phyloP scores from a whole-genome alignment of 2,888 invertebrate species.

The Monopis laevigella region DNA sequence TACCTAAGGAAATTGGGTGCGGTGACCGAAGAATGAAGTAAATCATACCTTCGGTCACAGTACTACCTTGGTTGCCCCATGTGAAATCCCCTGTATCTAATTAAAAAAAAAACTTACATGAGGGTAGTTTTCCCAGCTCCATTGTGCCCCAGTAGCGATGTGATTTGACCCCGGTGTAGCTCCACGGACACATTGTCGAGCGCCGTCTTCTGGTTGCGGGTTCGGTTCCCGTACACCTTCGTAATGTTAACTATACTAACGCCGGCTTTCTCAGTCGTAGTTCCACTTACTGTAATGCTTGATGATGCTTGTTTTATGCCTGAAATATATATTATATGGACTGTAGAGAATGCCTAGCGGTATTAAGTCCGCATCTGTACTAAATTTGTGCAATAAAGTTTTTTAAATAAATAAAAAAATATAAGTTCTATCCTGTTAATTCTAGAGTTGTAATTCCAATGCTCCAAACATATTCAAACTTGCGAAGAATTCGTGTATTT shows the following conservation, averaged over 20 bases:
- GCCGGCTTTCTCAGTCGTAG: constrained; percentile 66
- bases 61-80: too few species aligned
- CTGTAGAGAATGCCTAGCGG: too few species aligned
- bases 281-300: constrained; percentile 32
- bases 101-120: constrained; percentile 71
- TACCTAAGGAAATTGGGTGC: too few species aligned
- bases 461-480: too few species aligned
- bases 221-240: constrained; percentile 68
- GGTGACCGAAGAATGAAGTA: too few species aligned
- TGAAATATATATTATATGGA: constrained; percentile 19
- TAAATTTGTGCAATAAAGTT: too few species aligned
- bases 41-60: too few species aligned
- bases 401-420: too few species aligned
- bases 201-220: constrained; percentile 62
- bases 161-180: constrained; percentile 85
- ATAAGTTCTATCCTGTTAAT: too few species aligned
- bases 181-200: constrained; percentile 80
- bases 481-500: too few species aligned
- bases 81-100: background rate
- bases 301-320: constrained; percentile 37
- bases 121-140: constrained; percentile 95
- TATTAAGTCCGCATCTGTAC: too few species aligned
- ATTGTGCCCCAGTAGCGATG: constrained; percentile 87
- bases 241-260: constrained; percentile 77
- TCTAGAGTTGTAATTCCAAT: too few species aligned